Base-by-base conservation (phyloP, 2,888 invertebrate genomes). In the Tryphoninae sp. region DNA sequence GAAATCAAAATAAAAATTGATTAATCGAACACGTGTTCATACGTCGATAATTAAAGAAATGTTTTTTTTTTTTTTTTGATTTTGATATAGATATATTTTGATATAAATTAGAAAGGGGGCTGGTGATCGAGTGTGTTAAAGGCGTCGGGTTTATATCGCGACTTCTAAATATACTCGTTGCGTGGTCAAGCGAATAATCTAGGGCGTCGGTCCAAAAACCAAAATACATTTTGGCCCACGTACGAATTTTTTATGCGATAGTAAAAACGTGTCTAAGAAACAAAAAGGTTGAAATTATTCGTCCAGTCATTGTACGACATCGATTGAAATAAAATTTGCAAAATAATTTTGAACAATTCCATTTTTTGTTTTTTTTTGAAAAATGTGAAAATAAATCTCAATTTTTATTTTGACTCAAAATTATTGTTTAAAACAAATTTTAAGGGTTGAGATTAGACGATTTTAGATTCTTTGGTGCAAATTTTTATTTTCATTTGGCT, bases 161-260 rank as follows among this genome's bases (percentile, higher is more conserved):
- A 80, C 86, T 86, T 87, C 91, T 91, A 91, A 90, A 89, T 90
- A 91, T 91, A 91, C 83, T 82, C 86, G 80, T 87, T 88, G 86
- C 88, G 87, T 88, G 89, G 87, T 86, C 88, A 86, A 87, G 87
- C 87, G 84, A 89, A 90, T 90, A 88, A 89, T 89, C 86, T 87
- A 87, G 88, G 89, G 86, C 88, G 84, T 86, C 86, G 87, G 84
- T 89, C 86, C 87, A 87, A 88, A 88, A 88, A 89, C 84, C 88
- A 86, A 86, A 87, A 86, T 88, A 89, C 86, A 82, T 82, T 67
- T 64, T 82, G 79, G 79, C 82, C 79, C 72, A 62, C 76, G 13
- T 53, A 69, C 61, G 65, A 62, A n/a, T 16, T 59, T 33, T 65
- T 23, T 26, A 26, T 64, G 45, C 19, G 45, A 45, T 76, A 23